Evolutionary conservation across 2,797 vertebrate genomes (phyloP), one percentile per base, ranked within the genome.

Genomic region (Danio kyathit): DNA sequence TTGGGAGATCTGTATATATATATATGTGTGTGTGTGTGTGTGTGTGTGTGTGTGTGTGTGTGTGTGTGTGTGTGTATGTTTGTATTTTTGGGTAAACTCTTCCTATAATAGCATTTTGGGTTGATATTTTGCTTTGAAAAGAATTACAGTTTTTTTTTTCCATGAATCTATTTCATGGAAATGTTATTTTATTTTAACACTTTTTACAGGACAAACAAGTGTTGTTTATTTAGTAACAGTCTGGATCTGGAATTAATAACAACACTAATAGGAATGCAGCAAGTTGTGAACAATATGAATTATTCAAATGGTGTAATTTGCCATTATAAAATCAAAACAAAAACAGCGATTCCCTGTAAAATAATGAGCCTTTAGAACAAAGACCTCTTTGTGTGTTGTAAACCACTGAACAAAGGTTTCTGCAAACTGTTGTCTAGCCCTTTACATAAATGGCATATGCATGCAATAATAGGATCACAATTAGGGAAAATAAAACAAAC

Each of bases 361-460:
- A 59, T 66, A 78, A 73, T 49, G 9, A 76, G 29, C 6, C 4
- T 56, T 38, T 66, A 14, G 21, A 52, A 74, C 38, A 81, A 63
- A 74, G 66, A 19, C 12, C 59, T 64, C 51, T 84, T 49, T 80
- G 63, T 76, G 71, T 79, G 66, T 79, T 82, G 44, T 82, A 81
- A 51, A 54, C 52, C 52, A 63, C 44, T 57, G 54, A 83, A 70
- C 40, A 75, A 76, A 63, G 14, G 75, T 64, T 21, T 74, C 19
- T 54, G 81, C 61, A 46, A 41, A 76, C 56, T 52, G 56, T 10
- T 38, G 51, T 74, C 71, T 73, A 69, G 70, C 10, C 52, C 9
- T 57, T 77, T 38, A 67, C 10, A 67, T 57, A 59, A 21, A 56
- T 9, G 38, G 19, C 40, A 17, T 14, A 48, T 21, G 14, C 5